phyloP scores from a whole-genome alignment of 2,888 invertebrate genomes.

The Cacoxenus indagator region DNA sequence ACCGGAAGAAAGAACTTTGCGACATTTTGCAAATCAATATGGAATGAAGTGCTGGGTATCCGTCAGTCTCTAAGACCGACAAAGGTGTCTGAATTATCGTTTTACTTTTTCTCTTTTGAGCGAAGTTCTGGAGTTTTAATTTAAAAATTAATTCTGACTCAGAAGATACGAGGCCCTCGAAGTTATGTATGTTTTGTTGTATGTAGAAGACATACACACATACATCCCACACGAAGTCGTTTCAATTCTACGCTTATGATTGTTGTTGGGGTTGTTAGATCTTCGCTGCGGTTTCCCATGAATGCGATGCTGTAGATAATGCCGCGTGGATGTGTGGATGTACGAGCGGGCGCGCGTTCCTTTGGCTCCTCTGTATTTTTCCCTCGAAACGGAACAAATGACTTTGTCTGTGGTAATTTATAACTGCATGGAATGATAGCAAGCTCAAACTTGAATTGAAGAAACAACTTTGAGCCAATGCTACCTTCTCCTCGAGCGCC shows the following conservation, averaged over 20 bases:
- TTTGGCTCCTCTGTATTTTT: slow-evolving; percentile 41
- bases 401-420: slow-evolving; percentile 66
- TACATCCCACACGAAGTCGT: neutral
- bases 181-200: neutral
- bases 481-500: neutral
- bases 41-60: no score
- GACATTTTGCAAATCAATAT: no score
- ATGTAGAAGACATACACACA: no score
- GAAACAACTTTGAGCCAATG: neutral
- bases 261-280: slow-evolving; percentile 22
- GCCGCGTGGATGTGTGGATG: slow-evolving; percentile 22
- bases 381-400: slow-evolving; percentile 61
- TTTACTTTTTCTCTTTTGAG: slow-evolving; percentile 25
- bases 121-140: slow-evolving; percentile 50
- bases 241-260: neutral
- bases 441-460: slow-evolving; percentile 29
- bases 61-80: no score
- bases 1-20: no score
- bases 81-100: no score
- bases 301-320: slow-evolving; percentile 29
- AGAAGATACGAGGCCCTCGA: slow-evolving; percentile 50
- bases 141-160: slow-evolving; percentile 62
- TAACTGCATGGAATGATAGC: slow-evolving; percentile 47
- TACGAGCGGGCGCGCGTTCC: slow-evolving; percentile 4
- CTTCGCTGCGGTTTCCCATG: slow-evolving; percentile 32